A percentile compares a stretch with the other conserved stretches of the same genome.
phyloP scores from a whole-genome alignment of 2,797 vertebrate species.

The Odontamblyopus lacepedii region DNA sequence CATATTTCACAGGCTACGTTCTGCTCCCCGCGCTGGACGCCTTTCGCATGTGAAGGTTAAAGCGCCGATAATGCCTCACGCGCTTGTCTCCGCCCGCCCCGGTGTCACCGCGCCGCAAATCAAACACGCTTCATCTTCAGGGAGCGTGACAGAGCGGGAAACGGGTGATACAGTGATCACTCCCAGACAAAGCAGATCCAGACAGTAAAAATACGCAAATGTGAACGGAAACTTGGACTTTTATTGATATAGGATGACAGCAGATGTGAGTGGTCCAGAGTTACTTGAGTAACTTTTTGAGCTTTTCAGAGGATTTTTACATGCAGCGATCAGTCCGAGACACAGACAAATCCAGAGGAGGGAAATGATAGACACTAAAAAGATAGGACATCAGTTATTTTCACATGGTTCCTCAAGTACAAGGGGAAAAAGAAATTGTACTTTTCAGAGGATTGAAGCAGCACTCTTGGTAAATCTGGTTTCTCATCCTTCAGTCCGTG shows the following conservation, averaged over 20 bases:
- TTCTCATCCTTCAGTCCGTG: too few relatives aligned
- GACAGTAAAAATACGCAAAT: background rate
- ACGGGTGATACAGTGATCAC: background rate
- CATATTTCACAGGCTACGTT: slow-evolving; percentile 63
- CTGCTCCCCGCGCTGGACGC: slow-evolving; percentile 44
- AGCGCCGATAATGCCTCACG: slow-evolving; percentile 63
- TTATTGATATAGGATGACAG: background rate
- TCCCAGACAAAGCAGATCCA: background rate
- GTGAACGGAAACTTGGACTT: background rate
- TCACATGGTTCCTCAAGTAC: too few relatives aligned
- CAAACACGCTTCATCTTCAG: slow-evolving; percentile 61
- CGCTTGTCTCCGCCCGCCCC: slow-evolving; percentile 40
- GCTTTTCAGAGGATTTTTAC: too few relatives aligned
- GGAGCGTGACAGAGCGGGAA: slow-evolving; percentile 12
- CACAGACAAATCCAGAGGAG: too few relatives aligned
- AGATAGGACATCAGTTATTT: too few relatives aligned
- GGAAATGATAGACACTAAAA: too few relatives aligned
- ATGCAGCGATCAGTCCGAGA: too few relatives aligned
- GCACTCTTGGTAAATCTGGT: too few relatives aligned
- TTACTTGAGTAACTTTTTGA: too few relatives aligned
- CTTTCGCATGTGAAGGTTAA: slow-evolving; percentile 75
- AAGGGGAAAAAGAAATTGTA: too few relatives aligned
- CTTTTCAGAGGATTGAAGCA: too few relatives aligned
- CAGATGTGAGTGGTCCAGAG: too few relatives aligned
- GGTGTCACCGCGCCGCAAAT: slow-evolving; percentile 58